Evolutionary conservation across 2,888 invertebrate species (phyloP), one percentile per base, ranked within the genome.

Genomic region (Colostygia pectinataria): DNA sequence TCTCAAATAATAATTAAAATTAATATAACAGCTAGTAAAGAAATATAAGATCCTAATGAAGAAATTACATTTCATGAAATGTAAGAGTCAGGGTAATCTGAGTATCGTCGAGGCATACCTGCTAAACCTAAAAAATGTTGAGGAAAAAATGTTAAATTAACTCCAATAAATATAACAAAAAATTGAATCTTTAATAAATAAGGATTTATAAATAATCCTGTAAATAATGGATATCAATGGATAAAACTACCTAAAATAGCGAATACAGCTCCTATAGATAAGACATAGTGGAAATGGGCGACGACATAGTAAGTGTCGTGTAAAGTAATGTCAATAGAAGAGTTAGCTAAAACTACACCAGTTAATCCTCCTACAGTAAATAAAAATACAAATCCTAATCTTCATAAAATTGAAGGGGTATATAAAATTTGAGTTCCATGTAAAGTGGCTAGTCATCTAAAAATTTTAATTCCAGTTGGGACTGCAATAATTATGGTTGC

Each of bases 221-320:
- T 91, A 72, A 95, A 91, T 88, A 94, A 66, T 0, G 94, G 93
- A 27, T 92, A 95, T 92, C 95, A 95, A 60, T 94, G 92, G 73
- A 93, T 89, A 79, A 95, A 91, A 63, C 94, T 94, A 25, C 91
- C 93, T 87, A 96, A 92, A 91, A 95, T 94, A 29, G 94, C 93
- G 91, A 95, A 95, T 66, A 95, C 94, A 2, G 95, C 95, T 60
- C 95, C 95, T 86, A 95, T 95, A 2, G 94, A 95, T 69, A 95
- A 65, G 0, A 95, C 95, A 91, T 95, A 95, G 75, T 96, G 95
- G 68, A 96, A 96, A 79, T 96, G 95, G 2, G 94, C 95, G 24
- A 95, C 95, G 39, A 95, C 95, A 91, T 95, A 96, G 77, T 95
- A 95, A n/a, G 95, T 95, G 72, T 96, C 95, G 85, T 96, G 95